Conservation (phyloP, 2,888 invertebrate genomes). For the Melipona bicolor region DNA sequence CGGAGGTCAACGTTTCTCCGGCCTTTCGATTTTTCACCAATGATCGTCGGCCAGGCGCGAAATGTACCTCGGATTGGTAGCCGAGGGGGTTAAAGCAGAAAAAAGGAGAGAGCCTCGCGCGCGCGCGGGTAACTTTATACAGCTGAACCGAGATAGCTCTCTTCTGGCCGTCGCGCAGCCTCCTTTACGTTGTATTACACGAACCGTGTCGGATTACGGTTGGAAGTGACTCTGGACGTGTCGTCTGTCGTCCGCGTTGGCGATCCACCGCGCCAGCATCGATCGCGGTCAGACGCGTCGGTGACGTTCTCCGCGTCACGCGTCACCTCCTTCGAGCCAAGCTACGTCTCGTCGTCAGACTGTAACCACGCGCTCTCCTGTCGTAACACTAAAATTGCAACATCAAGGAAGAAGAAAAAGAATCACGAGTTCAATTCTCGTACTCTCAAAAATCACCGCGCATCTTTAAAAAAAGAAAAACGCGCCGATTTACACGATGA, state of each 20-base stretch:
- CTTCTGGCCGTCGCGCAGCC: slow-evolving; percentile 42
- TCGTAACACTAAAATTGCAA: neutral
- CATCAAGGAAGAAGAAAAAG: neutral
- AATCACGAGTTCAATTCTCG: neutral
- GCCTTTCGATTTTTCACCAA: neutral
- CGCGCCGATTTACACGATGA: neutral
- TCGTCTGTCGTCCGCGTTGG: slow-evolving; percentile 50
- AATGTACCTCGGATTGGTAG: slow-evolving; percentile 22
- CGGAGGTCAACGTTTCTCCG: no score
- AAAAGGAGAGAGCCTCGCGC: neutral
- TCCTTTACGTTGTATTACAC: slow-evolving; percentile 68
- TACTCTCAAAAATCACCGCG: neutral
- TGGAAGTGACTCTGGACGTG: slow-evolving; percentile 54
- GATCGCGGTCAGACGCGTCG: slow-evolving; percentile 50
- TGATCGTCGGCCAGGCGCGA: neutral
- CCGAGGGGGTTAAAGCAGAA: neutral
- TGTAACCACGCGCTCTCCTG: neutral
- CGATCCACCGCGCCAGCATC: slow-evolving; percentile 49
- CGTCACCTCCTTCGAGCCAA: neutral
- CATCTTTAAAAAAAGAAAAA: neutral
- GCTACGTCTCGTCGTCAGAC: neutral
- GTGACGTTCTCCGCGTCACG: slow-evolving; percentile 22
- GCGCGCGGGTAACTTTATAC: slow-evolving; percentile 53
- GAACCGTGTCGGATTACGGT: slow-evolving; percentile 76
- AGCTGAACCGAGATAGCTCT: slow-evolving; percentile 37